Percentiles rank a stretch among this genome's conserved stretches.
Evolutionary conservation across 2,888 invertebrate species (phyloP).

Genomic region (Crossocerus cetratus): DNA sequence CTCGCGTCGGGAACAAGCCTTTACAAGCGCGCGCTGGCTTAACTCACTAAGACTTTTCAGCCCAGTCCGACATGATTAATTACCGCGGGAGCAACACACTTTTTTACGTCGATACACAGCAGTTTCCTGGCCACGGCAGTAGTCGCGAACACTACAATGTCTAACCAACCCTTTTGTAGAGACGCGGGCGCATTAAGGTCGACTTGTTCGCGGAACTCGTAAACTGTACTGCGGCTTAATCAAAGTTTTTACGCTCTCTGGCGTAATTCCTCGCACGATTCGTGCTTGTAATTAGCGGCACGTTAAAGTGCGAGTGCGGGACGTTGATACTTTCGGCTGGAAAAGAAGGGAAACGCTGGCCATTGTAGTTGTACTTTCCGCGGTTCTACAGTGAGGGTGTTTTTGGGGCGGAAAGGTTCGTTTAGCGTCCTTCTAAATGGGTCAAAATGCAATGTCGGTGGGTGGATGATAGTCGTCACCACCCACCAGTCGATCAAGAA

Average conservation of each 20-base stretch:
- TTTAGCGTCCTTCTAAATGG: not conserved
- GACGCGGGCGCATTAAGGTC: not conserved
- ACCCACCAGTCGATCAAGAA: not conserved
- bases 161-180: constrained; percentile 2
- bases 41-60: no score
- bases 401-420: not conserved
- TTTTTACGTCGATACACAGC: not conserved
- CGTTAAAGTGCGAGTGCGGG: not conserved
- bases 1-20: no score
- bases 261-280: constrained; percentile 2
- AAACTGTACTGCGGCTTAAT: constrained; percentile 29
- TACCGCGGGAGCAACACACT: not conserved
- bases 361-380: no score
- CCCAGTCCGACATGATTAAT: not conserved
- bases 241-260: constrained; percentile 15
- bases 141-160: not conserved
- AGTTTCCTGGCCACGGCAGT: not conserved
- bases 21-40: no score
- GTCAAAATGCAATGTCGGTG: not conserved
- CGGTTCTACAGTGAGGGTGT: not conserved
- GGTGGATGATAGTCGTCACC: not conserved
- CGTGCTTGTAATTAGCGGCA: constrained; percentile 17
- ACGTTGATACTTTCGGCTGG: no score
- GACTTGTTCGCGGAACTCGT: constrained; percentile 16
- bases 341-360: no score